Base-by-base conservation (phyloP, 2,113 vertebrate genomes). In the Triplophysa tibetana region DNA sequence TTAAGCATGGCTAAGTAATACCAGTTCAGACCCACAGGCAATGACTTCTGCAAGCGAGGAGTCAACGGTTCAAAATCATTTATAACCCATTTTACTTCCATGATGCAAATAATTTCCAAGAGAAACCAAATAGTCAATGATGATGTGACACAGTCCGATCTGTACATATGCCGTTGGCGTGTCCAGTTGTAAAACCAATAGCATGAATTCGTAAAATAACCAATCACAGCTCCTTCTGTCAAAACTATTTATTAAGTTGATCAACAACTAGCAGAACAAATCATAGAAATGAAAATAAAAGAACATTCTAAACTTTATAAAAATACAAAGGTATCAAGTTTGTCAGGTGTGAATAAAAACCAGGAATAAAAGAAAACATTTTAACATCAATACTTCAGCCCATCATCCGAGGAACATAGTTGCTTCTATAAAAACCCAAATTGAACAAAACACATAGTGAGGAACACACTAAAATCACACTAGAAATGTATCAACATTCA, bases 231-330 rank as follows among this genome's bases (percentile, higher is more conserved):
- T 1, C 8, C n/a, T 9, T 64, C 41, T 29, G 61, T 52, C 52
- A 65, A 76, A 65, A 52, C 17, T 2, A 7, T 76, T 76, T 76
- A 76, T 76, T 76, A 52, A 65, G 74, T 76, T 52, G 74, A 23
- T 65, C 61, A 76, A 52, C 61, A 52, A 75, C 73, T 60, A 75
- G 14, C 13, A 63, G 10, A 62, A 75, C 61, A 76, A 50, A 61
- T 60, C 13, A 74, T 24, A 60, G 24, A 56, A 1, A 73, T 17
- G 21, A 4, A 0, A 14, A 73, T 41, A 58, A 8, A 43, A 12
- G 17, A 60, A 45, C 43, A 45, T 62, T n/a, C 8, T 73, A 9
- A 61, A 74, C 33, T 21, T 6, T 70, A n/a, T 56, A 23, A 21
- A 56, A 58, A 16, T 1, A 33, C 26, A 14, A 56, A 60, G 23